These are phyloP conservation scores for Yponomeuta malinellus DNA, from an alignment of 2,888 invertebrate species.

Conservation along the genomic window DNA sequence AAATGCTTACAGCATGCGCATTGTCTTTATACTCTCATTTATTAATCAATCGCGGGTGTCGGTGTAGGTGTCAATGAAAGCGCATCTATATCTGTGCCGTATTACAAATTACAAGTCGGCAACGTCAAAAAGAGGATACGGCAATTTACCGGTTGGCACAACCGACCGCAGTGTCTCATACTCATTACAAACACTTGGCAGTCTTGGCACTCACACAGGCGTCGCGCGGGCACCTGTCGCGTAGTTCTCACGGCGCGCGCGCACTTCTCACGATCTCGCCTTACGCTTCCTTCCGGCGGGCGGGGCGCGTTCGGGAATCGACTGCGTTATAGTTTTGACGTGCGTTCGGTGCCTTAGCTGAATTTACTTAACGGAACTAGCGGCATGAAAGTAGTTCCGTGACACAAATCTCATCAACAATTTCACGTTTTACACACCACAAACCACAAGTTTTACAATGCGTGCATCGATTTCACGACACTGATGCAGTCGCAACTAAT, in stretches of 20 bases:
- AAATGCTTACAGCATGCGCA: too few species aligned
- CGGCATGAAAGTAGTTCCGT: too few species aligned
- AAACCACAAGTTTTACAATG: too few species aligned
- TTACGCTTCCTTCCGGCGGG: constrained; percentile 72
- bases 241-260: constrained; percentile 57
- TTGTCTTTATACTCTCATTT: too few species aligned
- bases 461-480: too few species aligned
- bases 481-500: too few species aligned
- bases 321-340: background rate
- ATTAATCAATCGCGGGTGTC: too few species aligned
- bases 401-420: too few species aligned
- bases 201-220: background rate
- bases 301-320: constrained; percentile 39
- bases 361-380: too few species aligned
- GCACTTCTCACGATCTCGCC: constrained; percentile 68
- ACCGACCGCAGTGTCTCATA: background rate
- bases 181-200: background rate
- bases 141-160: background rate
- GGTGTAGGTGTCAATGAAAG: too few species aligned
- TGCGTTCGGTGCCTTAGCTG: too few species aligned
- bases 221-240: constrained; percentile 30
- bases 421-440: too few species aligned
- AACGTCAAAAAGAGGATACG: background rate
- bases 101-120: background rate
- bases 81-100: background rate